Evolutionary conservation across 2,113 vertebrate species (phyloP).

Genomic region (Neofelis nebulosa): DNA sequence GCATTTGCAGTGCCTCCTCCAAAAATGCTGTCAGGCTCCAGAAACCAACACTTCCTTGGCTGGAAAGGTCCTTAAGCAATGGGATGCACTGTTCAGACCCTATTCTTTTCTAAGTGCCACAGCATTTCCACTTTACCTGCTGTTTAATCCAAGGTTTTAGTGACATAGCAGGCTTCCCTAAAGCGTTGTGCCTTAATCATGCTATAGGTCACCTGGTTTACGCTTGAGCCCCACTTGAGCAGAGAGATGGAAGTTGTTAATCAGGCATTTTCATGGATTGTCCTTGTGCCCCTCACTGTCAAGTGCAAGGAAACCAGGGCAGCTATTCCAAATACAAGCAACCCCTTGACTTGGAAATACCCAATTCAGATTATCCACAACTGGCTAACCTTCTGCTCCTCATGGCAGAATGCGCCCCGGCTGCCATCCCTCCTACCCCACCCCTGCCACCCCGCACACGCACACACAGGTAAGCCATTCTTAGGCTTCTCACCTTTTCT

Average conservation of each 20-base stretch:
- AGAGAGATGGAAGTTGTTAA: not conserved
- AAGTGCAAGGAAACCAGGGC: not conserved
- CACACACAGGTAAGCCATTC: fast-evolving
- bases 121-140: conserved; percentile 28
- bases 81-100: not conserved
- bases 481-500: too few species aligned
- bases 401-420: fast-evolving
- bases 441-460: fast-evolving
- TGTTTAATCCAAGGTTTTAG: conserved; percentile 57
- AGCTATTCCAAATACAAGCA: not conserved
- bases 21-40: not conserved
- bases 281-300: not conserved
- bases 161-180: not conserved
- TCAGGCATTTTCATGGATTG: not conserved
- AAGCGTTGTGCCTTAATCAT: not conserved
- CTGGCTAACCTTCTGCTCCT: fast-evolving
- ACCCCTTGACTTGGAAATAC: not conserved
- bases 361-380: not conserved
- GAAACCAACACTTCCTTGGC: conserved; percentile 37
- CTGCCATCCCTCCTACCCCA: not conserved
- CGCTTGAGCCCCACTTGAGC: not conserved
- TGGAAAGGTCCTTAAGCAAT: not conserved
- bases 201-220: not conserved
- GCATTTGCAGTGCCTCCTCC: not conserved
- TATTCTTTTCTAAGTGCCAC: not conserved